Percentiles rank a stretch among this genome's conserved stretches.
These are phyloP conservation scores for Pachymerium ferrugineum DNA, from an alignment of 2,888 invertebrate genomes.

Conservation along the genomic window DNA sequence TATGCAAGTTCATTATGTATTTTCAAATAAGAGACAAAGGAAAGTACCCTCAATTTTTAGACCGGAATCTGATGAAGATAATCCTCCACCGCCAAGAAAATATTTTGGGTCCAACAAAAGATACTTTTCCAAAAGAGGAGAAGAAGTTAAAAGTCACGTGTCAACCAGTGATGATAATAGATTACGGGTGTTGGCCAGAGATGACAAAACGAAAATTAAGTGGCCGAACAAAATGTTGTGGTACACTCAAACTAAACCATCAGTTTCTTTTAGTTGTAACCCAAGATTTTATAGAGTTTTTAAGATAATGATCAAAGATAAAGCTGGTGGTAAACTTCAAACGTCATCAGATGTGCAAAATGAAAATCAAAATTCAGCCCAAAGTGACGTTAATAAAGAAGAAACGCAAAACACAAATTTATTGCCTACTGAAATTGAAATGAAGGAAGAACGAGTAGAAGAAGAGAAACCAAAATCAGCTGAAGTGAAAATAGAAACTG, in stretches of 20 bases:
- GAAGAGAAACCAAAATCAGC: too few relatives aligned
- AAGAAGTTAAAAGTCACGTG: too few relatives aligned
- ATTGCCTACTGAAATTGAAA: neutral
- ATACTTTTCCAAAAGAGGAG: neutral
- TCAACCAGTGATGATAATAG: neutral
- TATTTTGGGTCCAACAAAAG: neutral
- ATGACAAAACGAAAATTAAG: conserved; percentile 32
- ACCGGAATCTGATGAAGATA: neutral
- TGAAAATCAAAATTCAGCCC: neutral
- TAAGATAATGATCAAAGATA: conserved; percentile 9
- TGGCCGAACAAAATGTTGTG: conserved; percentile 34
- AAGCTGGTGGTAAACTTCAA: neutral
- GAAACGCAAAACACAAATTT: neutral
- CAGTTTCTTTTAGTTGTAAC: conserved; percentile 33
- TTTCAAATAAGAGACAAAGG: neutral
- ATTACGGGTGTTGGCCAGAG: conserved; percentile 3
- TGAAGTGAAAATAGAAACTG: too few relatives aligned
- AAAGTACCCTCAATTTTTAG: neutral
- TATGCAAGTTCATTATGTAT: neutral
- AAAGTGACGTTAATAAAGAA: neutral
- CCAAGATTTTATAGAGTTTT: conserved; percentile 27
- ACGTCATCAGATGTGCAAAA: too few relatives aligned
- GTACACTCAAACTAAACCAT: conserved; percentile 30
- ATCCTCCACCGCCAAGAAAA: too few relatives aligned
- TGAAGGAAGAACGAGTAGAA: too few relatives aligned